Percentiles rank a stretch among this genome's conserved stretches.
These are phyloP conservation scores for Nomada ruficornis DNA, from an alignment of 2,888 invertebrate species.

Conservation along the genomic window DNA sequence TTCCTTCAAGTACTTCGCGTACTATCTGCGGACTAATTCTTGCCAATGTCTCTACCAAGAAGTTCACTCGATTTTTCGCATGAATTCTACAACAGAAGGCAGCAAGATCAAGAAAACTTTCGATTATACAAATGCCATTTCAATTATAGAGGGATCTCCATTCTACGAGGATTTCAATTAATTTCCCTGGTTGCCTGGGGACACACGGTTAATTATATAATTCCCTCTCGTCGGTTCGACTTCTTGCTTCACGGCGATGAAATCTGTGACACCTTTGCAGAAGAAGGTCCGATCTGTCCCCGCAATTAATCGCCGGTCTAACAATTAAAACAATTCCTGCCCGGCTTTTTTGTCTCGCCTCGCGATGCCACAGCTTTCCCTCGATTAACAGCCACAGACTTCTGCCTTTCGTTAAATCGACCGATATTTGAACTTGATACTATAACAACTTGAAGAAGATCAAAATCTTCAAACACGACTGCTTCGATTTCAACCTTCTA, in stretches of 20 bases:
- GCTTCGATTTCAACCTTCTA: no score
- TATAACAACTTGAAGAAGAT: no score
- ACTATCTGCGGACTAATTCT: slow-evolving; percentile 34
- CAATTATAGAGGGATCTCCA: slow-evolving; percentile 32
- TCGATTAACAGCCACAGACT: slow-evolving; percentile 29
- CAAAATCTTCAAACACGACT: no score
- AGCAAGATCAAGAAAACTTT: background rate
- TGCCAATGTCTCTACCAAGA: slow-evolving; percentile 1
- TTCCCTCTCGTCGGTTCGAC: slow-evolving; percentile 16
- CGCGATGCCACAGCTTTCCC: slow-evolving; percentile 17
- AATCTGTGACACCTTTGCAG: slow-evolving; percentile 12
- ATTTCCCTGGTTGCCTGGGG: slow-evolving; percentile 15
- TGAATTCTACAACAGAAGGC: slow-evolving; percentile 20
- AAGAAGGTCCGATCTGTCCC: slow-evolving; percentile 17
- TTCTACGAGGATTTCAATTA: slow-evolving; percentile 48
- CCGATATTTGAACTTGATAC: background rate
- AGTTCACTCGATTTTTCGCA: slow-evolving; percentile 47
- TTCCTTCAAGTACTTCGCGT: slow-evolving; percentile 9
- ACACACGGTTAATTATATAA: slow-evolving; percentile 51
- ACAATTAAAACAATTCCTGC: slow-evolving; percentile 48
- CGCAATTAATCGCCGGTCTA: slow-evolving; percentile 41
- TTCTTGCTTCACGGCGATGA: slow-evolving; percentile 6
- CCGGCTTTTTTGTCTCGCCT: slow-evolving; percentile 27
- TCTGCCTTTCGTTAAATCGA: slow-evolving; percentile 19
- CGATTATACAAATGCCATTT: slow-evolving; percentile 23